Base-by-base conservation (phyloP, 2,888 invertebrate species). In the Busseola fusca region DNA sequence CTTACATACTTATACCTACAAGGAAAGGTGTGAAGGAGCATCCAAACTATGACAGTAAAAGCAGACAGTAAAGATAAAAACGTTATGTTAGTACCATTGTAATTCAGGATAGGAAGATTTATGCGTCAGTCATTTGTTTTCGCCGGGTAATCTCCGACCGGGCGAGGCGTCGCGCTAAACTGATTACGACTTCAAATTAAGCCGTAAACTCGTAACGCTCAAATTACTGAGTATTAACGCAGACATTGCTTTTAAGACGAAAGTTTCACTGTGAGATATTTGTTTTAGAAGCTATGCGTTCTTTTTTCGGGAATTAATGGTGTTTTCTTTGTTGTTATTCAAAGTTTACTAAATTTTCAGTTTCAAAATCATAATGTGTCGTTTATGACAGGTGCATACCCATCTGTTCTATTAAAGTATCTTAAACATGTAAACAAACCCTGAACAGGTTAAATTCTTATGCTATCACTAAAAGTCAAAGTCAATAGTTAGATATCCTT, bases 101-200 rank as follows among this genome's bases (percentile, higher is more conserved):
- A 89, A 90, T 87, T 90, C 87, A 85, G 89, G 86, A 89, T 88
- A 87, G 86, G 86, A 91, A 91, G 90, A 93, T 92, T 92, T 90
- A 92, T 90, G 91, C 84, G 88, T 83, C 87, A 91, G 89, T 89
- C 93, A 91, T 93, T 93, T 92, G 92, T 93, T 93, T 91, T 88
- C 92, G 89, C 88, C 86, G 88, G 91, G 91, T 91, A 92, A 93
- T 93, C 92, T 93, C 88, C 88, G 80, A 83, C 87, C 85, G 81
- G 81, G 74, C 79, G 90, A 90, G 90, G 91, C 89, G 89, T 89
- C 89, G 89, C 89, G 90, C 90, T 92, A 91, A 93, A 93, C 94
- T 94, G 94, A 94, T 94, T 94, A 94, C 93, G 93, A 93, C 91
- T 92, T 89, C 90, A 94, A 95, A 95, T 95, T 94, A 94, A 95